These are phyloP conservation scores for Tetheella fluctuosa DNA, from an alignment of 2,888 invertebrate genomes.

Conservation along the genomic window DNA sequence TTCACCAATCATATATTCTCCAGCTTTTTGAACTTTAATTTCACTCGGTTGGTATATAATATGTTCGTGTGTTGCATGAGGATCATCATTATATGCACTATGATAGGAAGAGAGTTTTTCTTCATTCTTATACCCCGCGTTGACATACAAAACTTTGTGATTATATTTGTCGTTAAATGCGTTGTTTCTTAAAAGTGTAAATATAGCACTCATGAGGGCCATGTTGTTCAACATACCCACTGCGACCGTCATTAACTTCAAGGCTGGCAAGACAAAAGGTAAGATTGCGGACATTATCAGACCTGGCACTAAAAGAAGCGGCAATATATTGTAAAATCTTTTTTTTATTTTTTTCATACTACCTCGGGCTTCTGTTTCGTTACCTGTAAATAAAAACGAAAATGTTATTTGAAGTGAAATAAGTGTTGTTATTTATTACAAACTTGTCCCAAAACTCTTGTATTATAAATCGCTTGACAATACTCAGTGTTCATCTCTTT, in stretches of 20 bases:
- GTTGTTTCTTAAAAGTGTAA: constrained; percentile 83
- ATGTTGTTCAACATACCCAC: constrained; percentile 87
- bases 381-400: constrained; percentile 48
- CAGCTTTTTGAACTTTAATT: constrained; percentile 14
- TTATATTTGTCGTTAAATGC: constrained; percentile 82
- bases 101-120: constrained; percentile 41
- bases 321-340: constrained; percentile 70
- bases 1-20: constrained; percentile 29
- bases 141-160: constrained; percentile 83
- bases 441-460: neutral
- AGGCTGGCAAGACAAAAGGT: constrained; percentile 87
- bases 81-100: constrained; percentile 19
- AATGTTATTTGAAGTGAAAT: neutral
- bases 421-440: neutral
- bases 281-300: constrained; percentile 86
- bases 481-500: too few species aligned
- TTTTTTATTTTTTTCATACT: constrained; percentile 68
- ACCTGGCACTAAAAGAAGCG: constrained; percentile 85
- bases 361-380: constrained; percentile 48
- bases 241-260: constrained; percentile 86
- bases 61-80: constrained; percentile 25
- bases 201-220: constrained; percentile 85
- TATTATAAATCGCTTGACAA: too few species aligned
- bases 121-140: constrained; percentile 83
- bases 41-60: constrained; percentile 18